Percentiles rank a stretch among this genome's conserved stretches.
Evolutionary conservation across 2,797 vertebrate genomes (phyloP).

Genomic region (Sebastes jordani): DNA sequence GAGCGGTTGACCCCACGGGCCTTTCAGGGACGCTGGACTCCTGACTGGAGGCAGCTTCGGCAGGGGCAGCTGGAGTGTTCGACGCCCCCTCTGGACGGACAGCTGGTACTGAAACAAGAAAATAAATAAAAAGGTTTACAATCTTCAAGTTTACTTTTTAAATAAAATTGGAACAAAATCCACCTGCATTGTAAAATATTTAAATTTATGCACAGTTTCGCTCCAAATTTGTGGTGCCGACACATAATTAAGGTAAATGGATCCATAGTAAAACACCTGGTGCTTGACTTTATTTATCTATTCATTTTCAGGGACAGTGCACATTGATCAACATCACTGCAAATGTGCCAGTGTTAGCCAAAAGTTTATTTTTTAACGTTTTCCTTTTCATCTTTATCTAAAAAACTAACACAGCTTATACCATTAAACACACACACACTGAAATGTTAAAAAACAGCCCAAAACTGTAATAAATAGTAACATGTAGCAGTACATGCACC

Average conservation of each 20-base stretch:
- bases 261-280: not conserved
- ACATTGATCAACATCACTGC: not conserved
- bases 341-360: not conserved
- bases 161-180: not conserved
- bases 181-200: not conserved
- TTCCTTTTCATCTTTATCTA: too few species aligned
- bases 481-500: not conserved
- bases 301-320: not conserved
- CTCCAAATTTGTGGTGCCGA: not conserved
- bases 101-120: conserved; percentile 80
- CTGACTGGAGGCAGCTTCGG: conserved; percentile 70
- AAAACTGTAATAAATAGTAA: not conserved
- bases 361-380: not conserved
- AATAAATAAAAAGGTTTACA: not conserved
- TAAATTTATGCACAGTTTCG: not conserved
- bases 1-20: conserved; percentile 80
- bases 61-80: conserved; percentile 64
- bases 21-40: conserved; percentile 64
- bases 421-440: not conserved
- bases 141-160: not conserved
- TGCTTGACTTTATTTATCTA: not conserved
- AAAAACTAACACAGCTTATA: not conserved
- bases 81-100: conserved; percentile 81
- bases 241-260: not conserved
- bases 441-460: not conserved